phyloP scores from a whole-genome alignment of 2,888 invertebrate genomes.

The Polylopha cassiicola region DNA sequence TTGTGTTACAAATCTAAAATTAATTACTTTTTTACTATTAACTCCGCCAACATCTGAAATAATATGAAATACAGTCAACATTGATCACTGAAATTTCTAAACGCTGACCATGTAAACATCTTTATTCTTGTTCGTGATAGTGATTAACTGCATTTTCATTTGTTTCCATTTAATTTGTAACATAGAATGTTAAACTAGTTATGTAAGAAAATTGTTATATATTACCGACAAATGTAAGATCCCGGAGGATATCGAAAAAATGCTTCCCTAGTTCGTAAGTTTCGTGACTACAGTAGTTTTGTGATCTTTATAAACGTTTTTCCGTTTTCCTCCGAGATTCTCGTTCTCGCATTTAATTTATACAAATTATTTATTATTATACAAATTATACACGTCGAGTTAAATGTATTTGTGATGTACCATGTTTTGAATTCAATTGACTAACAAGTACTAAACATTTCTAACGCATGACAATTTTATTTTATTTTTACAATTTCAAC shows the following conservation, averaged over 20 bases:
- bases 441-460: slow-evolving; percentile 72
- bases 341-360: slow-evolving; percentile 41
- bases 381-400: slow-evolving; percentile 17
- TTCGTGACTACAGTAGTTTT: slow-evolving; percentile 44
- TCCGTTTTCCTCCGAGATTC: slow-evolving; percentile 56
- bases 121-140: slow-evolving; percentile 44
- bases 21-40: slow-evolving; percentile 23
- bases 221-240: slow-evolving; percentile 44
- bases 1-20: slow-evolving; percentile 45
- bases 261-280: slow-evolving; percentile 52
- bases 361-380: slow-evolving; percentile 14
- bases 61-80: slow-evolving; percentile 50
- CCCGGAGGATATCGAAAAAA: slow-evolving; percentile 58
- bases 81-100: slow-evolving; percentile 41
- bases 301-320: slow-evolving; percentile 53
- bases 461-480: slow-evolving; percentile 72
- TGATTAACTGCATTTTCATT: slow-evolving; percentile 52
- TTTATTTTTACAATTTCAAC: slow-evolving; percentile 58
- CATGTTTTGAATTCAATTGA: slow-evolving; percentile 65
- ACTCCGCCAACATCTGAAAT: slow-evolving; percentile 36
- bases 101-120: slow-evolving; percentile 18
- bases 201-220: slow-evolving; percentile 30
- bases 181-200: slow-evolving; percentile 35
- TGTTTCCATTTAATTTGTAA: slow-evolving; percentile 46
- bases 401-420: slow-evolving; percentile 25